Evolutionary conservation across 2,113 vertebrate genomes (phyloP).

Genomic region (Apodemus speciosus): DNA sequence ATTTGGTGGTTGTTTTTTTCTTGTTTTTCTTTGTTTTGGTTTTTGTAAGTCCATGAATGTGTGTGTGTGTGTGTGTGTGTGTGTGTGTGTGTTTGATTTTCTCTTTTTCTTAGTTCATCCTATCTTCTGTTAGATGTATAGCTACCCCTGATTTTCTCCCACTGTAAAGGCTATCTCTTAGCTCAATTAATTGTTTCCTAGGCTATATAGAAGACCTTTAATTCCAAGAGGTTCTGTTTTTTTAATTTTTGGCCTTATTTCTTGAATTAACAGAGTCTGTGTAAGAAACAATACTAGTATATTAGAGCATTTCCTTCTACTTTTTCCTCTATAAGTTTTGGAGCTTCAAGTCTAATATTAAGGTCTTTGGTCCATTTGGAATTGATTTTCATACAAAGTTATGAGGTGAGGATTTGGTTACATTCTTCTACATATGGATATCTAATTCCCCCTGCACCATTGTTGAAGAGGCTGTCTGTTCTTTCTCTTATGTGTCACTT

Average conservation of each 20-base stretch:
- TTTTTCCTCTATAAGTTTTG: background rate
- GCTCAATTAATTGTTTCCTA: background rate
- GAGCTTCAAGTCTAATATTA: background rate
- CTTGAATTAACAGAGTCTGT: background rate
- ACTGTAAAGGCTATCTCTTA: background rate
- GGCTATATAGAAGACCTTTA: background rate
- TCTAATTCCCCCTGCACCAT: background rate
- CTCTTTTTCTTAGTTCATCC: background rate
- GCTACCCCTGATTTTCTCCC: background rate
- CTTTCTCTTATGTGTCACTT: background rate
- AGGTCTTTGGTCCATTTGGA: background rate
- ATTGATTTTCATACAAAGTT: background rate
- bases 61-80: background rate
- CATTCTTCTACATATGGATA: no score
- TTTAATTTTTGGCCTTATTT: background rate
- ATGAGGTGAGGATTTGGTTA: background rate
- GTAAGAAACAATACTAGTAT: background rate
- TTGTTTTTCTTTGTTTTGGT: background rate
- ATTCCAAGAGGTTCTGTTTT: background rate
- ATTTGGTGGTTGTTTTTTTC: background rate
- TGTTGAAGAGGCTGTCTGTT: background rate
- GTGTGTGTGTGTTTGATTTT: background rate
- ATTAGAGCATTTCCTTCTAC: background rate
- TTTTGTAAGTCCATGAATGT: background rate
- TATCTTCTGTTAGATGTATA: background rate